phyloP scores from a whole-genome alignment of 2,888 invertebrate species.

The Augochlorella aurata region DNA sequence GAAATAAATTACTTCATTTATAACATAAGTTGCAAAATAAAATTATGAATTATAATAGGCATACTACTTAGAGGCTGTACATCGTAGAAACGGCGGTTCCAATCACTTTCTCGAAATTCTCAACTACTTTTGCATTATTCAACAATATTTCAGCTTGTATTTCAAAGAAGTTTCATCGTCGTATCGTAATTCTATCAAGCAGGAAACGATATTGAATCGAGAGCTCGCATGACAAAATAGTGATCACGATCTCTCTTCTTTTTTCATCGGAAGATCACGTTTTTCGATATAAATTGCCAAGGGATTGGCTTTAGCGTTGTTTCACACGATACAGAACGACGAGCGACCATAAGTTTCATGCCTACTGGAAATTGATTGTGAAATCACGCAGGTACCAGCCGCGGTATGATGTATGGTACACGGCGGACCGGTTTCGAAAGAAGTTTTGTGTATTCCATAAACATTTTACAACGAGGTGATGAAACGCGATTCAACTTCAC shows the following conservation, averaged over 20 bases:
- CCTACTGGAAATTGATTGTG: slow-evolving; percentile 35
- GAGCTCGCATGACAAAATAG: neutral
- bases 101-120: too few species aligned
- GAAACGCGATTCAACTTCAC: neutral
- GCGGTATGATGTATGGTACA: slow-evolving; percentile 30
- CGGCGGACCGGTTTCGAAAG: slow-evolving; percentile 34
- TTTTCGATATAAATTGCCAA: slow-evolving; percentile 5
- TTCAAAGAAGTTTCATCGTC: too few species aligned
- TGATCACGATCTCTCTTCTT: neutral
- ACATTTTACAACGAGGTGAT: neutral
- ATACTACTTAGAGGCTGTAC: too few species aligned
- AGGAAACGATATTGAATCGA: too few species aligned
- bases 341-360: slow-evolving; percentile 10
- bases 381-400: slow-evolving; percentile 42
- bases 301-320: neutral
- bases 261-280: neutral
- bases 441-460: slow-evolving; percentile 27
- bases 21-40: too few species aligned
- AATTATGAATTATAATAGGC: too few species aligned
- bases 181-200: neutral
- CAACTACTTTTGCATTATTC: too few species aligned
- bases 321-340: slow-evolving; percentile 16
- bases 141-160: too few species aligned
- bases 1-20: too few species aligned
- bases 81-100: too few species aligned